phyloP scores from a whole-genome alignment of 2,797 vertebrate genomes.

The Hydrolagus colliei region DNA sequence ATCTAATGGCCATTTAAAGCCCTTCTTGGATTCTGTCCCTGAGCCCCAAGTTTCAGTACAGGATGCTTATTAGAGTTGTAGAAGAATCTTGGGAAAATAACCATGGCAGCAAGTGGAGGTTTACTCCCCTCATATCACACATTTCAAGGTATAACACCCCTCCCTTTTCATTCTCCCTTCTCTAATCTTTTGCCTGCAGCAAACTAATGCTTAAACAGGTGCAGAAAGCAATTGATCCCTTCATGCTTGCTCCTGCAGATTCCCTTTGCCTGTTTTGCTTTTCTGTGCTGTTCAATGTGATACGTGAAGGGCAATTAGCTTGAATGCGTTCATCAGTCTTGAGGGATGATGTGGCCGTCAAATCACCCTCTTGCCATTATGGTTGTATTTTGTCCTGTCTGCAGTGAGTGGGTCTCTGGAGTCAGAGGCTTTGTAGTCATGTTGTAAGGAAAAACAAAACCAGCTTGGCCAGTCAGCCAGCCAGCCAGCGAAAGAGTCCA shows the following conservation, averaged over 20 bases:
- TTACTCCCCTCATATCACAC: too few relatives aligned
- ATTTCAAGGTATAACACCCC: too few relatives aligned
- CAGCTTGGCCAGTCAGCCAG: constrained; percentile 5
- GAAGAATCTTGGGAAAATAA: too few relatives aligned
- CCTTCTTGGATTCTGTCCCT: too few relatives aligned
- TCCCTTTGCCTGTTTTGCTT: background rate
- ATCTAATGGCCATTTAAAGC: too few relatives aligned
- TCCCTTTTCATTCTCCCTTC: background rate
- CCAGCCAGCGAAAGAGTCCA: background rate
- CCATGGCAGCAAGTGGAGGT: too few relatives aligned
- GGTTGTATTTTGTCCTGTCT: background rate
- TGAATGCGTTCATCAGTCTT: constrained; percentile 9
- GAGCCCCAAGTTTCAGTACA: too few relatives aligned
- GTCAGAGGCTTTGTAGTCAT: background rate
- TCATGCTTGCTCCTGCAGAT: background rate
- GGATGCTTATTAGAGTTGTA: too few relatives aligned
- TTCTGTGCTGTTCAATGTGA: background rate
- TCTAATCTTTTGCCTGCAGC: background rate
- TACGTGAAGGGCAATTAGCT: background rate
- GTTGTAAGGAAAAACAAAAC: background rate
- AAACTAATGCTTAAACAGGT: background rate
- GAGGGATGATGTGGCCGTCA: background rate
- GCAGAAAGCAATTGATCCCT: background rate
- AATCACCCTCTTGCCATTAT: background rate
- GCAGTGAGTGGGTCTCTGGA: background rate